Evolutionary conservation across 2,113 vertebrate genomes (phyloP).

Genomic region (Stictonetta naevosa): DNA sequence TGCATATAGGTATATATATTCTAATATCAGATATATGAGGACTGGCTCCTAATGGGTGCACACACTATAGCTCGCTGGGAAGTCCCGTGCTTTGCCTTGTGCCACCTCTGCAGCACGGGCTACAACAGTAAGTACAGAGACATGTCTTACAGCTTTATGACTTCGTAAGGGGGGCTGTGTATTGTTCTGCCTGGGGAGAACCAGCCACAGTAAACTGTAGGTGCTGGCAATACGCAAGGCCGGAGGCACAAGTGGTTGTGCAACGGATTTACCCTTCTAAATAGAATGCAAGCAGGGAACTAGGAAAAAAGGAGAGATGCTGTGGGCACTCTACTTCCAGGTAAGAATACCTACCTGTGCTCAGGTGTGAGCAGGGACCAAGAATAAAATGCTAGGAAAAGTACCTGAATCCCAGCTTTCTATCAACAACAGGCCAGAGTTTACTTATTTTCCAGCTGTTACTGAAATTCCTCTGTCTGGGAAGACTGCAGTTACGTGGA

Average conservation of each 20-base stretch:
- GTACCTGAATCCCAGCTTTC: background rate
- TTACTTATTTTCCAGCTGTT: background rate
- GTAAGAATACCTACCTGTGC: background rate
- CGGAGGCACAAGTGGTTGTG: background rate
- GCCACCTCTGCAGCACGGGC: slow-evolving; percentile 71
- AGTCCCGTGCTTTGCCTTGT: slow-evolving; percentile 65
- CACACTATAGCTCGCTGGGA: slow-evolving; percentile 75
- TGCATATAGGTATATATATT: too few species aligned
- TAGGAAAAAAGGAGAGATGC: background rate
- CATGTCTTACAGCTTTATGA: background rate
- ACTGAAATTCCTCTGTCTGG: background rate
- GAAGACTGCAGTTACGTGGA: background rate
- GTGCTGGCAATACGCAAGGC: background rate
- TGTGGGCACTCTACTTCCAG: background rate
- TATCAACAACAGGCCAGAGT: background rate
- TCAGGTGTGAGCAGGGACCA: background rate
- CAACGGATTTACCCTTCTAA: background rate
- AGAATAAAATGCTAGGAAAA: background rate
- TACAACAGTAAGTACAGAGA: slow-evolving; percentile 57
- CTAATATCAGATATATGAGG: too few species aligned
- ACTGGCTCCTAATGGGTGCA: background rate
- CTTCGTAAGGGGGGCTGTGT: background rate
- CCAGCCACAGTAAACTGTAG: too few species aligned
- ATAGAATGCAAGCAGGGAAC: background rate
- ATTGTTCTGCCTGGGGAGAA: too few species aligned